A percentile compares a stretch with the other conserved stretches of the same genome.
Conservation (phyloP, 2,797 vertebrate genomes). For the Anguilla megastoma region DNA sequence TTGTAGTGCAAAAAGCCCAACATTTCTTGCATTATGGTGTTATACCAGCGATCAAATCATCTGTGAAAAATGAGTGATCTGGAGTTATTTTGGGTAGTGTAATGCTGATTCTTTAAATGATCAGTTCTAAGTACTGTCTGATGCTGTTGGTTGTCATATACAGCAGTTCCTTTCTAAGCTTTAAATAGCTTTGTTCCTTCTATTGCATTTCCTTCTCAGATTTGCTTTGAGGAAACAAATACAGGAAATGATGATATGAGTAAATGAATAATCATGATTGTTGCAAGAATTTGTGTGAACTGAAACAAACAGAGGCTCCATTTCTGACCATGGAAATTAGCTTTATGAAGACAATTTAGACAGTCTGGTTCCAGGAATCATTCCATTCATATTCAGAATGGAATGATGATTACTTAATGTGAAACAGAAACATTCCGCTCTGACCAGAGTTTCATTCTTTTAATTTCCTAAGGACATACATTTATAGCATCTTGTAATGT, state of each 20-base stretch:
- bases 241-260: not conserved
- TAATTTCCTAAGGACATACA: not conserved
- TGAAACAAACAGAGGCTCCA: not conserved
- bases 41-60: not conserved
- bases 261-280: not conserved
- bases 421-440: not conserved
- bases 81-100: not conserved
- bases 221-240: conserved; percentile 13
- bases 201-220: not conserved
- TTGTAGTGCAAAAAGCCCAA: not conserved
- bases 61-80: not conserved
- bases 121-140: not conserved
- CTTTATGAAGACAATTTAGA: not conserved
- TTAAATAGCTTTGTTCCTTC: not conserved
- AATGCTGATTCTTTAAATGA: not conserved
- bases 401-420: not conserved
- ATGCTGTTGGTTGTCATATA: not conserved
- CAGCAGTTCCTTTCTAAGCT: not conserved
- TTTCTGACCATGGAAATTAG: not conserved
- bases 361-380: not conserved
- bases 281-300: not conserved
- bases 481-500: not conserved
- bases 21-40: not conserved
- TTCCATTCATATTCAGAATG: not conserved
- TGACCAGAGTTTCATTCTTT: not conserved